These are phyloP conservation scores for Damaliscus lunatus DNA, from an alignment of 2,113 vertebrate genomes.

Conservation along the genomic window DNA sequence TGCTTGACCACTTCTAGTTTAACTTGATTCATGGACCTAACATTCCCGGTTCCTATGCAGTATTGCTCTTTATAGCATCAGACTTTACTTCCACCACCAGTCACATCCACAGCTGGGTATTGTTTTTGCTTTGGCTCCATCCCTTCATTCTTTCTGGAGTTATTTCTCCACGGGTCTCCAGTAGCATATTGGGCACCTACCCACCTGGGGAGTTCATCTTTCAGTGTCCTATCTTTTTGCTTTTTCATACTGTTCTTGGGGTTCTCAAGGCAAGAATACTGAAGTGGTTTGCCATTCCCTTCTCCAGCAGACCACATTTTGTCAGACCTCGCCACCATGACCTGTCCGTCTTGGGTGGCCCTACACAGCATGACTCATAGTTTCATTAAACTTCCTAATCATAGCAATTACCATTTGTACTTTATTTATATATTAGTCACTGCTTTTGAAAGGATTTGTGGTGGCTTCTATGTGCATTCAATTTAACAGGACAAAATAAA, in stretches of 20 bases:
- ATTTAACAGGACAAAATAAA: neutral
- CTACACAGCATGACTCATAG: neutral
- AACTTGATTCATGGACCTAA: no score
- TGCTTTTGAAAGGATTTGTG: neutral
- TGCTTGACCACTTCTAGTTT: no score
- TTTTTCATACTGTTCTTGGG: neutral
- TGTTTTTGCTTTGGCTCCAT: neutral
- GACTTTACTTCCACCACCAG: neutral
- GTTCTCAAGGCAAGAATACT: neutral
- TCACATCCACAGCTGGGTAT: neutral
- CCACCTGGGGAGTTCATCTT: neutral
- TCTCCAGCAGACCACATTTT: neutral
- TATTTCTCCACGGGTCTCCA: neutral
- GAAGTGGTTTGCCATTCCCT: neutral
- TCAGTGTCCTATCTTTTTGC: neutral
- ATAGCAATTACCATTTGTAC: neutral
- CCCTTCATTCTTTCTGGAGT: neutral
- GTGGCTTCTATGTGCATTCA: neutral
- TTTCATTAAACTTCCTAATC: neutral
- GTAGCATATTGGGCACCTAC: neutral
- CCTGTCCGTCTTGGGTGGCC: neutral
- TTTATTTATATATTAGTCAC: neutral
- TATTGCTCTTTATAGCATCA: no score
- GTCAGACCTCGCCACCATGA: neutral
- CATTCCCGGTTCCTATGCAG: no score